Evolutionary conservation across 2,888 invertebrate genomes (phyloP).

Genomic region (Xestia xanthographa): DNA sequence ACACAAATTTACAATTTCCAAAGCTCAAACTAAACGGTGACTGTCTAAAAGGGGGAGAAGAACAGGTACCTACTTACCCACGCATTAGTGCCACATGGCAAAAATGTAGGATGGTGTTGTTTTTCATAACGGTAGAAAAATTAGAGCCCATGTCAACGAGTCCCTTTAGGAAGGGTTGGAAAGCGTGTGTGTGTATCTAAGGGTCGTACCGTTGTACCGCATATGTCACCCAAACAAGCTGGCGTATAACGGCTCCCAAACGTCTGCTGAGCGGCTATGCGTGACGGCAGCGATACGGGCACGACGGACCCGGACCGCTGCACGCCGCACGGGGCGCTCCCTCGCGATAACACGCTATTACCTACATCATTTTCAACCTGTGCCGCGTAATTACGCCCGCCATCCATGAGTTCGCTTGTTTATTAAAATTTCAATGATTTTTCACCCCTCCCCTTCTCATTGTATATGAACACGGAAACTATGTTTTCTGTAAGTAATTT

Average conservation of each 20-base stretch:
- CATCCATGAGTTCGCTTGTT: slow-evolving; percentile 33
- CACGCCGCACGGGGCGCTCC: slow-evolving; percentile 58
- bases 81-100: slow-evolving; percentile 31
- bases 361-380: slow-evolving; percentile 68
- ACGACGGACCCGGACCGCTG: slow-evolving; percentile 49
- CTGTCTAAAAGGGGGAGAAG: not conserved
- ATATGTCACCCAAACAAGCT: slow-evolving; percentile 73
- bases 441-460: not conserved
- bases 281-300: slow-evolving; percentile 64
- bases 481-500: slow-evolving; percentile 15
- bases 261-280: slow-evolving; percentile 69
- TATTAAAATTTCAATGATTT: slow-evolving; percentile 39
- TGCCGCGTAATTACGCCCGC: slow-evolving; percentile 57
- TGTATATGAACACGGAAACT: not conserved
- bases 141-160: slow-evolving; percentile 38
- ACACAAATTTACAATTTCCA: not conserved
- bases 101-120: slow-evolving; percentile 27
- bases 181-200: slow-evolving; percentile 15
- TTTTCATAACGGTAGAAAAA: slow-evolving; percentile 38
- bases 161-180: slow-evolving; percentile 31
- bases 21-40: slow-evolving; percentile 14
- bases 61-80: slow-evolving; percentile 23
- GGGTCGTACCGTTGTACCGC: slow-evolving; percentile 42
- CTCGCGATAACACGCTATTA: slow-evolving; percentile 69
- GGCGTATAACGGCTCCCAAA: slow-evolving; percentile 75